Evolutionary conservation across 2,797 vertebrate genomes (phyloP), one percentile per base, ranked within the genome.

Genomic region (Gobionotothen gibberifrons): DNA sequence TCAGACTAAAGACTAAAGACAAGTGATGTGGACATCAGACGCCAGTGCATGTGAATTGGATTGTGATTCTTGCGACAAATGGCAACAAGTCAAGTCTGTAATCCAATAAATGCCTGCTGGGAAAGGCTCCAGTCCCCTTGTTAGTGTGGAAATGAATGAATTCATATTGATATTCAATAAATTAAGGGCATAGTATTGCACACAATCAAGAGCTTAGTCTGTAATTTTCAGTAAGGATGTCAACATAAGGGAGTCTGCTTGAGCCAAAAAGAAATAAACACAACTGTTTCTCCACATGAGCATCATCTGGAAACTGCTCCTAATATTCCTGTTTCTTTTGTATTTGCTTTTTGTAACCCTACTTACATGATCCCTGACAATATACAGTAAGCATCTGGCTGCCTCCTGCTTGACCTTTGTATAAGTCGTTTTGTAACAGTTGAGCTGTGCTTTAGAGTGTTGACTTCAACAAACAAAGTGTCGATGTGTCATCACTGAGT

Each of bases 101-200:
- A 19, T 71, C 5, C 16, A 57, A 29, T 75, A 42, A 60, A 54
- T 11, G 2, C 17, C 59, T 47, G 32, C 58, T 72, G 26, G n/a
- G 43, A 81, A 55, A 55, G 15, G 36, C 49, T 75, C 10, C 60
- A 65, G n/a, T 42, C 6, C 1, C 16, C 26, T 60, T 40, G 22
- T 63, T 29, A 36, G 46, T 60, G 39, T 61, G 39, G 56, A 76
- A 80, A 70, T n/a, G 42, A 69, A 58, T 57, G 14, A 67, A 61
- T 76, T 32, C 15, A 29, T 62, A 67, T 44, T 69, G 36, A 59
- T 49, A 51, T 65, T 26, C 49, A 3, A 60, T 22, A 52, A 42
- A 52, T 52, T 3, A 66, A 19, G 55, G 26, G 14, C 15, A 36
- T 1, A 42, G 12, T 47, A 19, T 7, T 15, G 44, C 15, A 26